Conservation (phyloP, 2,888 invertebrate genomes). For the Microctonus hyperodae region DNA sequence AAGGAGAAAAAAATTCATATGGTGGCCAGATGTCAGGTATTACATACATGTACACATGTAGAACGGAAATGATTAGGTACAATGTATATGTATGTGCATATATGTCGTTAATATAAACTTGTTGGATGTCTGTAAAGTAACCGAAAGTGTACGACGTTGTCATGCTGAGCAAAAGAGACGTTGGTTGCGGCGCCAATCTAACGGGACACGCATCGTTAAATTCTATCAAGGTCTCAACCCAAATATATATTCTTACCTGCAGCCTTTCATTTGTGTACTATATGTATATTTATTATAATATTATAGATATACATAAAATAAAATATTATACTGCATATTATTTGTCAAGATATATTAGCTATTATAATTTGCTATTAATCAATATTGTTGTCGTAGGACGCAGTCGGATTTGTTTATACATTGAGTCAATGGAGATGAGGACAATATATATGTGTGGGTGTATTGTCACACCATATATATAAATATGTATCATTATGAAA, state of each 20-base stretch:
- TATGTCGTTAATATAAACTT: not conserved
- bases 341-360: not conserved
- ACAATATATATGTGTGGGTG: conserved; percentile 21
- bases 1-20: not conserved
- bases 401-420: not conserved
- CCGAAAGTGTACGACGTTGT: conserved; percentile 14
- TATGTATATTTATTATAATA: too few relatives aligned
- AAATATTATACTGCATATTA: not conserved
- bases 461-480: conserved; percentile 5
- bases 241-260: not conserved
- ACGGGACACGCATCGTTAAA: conserved; percentile 27
- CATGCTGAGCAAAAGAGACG: conserved; percentile 4
- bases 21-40: not conserved
- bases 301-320: not conserved
- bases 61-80: not conserved
- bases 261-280: not conserved
- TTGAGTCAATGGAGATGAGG: conserved; percentile 18
- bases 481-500: conserved; percentile 19
- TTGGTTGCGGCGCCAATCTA: conserved; percentile 32
- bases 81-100: not conserved
- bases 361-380: not conserved
- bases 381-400: not conserved
- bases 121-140: not conserved
- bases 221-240: not conserved
- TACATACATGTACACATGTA: not conserved